Base-by-base conservation (phyloP, 2,888 invertebrate species). In the Tillus elongatus region DNA sequence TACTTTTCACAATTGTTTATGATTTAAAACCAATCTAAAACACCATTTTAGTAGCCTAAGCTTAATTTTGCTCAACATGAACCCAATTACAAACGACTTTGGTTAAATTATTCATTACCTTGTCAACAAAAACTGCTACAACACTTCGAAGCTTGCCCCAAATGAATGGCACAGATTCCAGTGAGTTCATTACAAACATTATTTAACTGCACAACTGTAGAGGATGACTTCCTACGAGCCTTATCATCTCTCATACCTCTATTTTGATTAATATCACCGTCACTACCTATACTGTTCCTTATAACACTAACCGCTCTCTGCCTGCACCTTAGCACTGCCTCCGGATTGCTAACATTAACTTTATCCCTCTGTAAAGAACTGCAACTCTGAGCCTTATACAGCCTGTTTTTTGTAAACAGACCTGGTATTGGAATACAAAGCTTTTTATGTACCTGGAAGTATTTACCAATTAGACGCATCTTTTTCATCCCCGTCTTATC, bases 401-500 rank as follows among this genome's bases (percentile, higher is more conserved):
- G 57, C 2, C 74, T 67, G 30, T 71, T 71, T 33, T 68, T 68
- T 30, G 67, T 67, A 46, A 75, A 70, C 27, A 74, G 54, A 11
- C 72, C 71, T 1, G 76, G 73, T 40, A 77, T 50, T 2, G 77
- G 77, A 40, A 75, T 69, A 56, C 74, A 77, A n/a, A 77, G 58
- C 58, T 75, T 75, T 54, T 73, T 74, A 52, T 77, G 76, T 36
- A 81, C 75, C 42, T 79, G 79, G 57, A 81, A 77, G 52, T 79
- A 81, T 41, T 77, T 75, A 30, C 77, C 77, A 29, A 81, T 65
- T 47, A 80, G 64, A 12, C 72, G 69, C 60, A 74, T 73, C 57
- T 74, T 77, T 61, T 66, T 71, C 53, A 66, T 66, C 30, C 56
- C 48, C 32, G 54, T 46, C 39, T 51, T 47, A 30, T 58, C 53